Evolutionary conservation across 2,113 vertebrate species (phyloP).

Genomic region (Cariama cristata): DNA sequence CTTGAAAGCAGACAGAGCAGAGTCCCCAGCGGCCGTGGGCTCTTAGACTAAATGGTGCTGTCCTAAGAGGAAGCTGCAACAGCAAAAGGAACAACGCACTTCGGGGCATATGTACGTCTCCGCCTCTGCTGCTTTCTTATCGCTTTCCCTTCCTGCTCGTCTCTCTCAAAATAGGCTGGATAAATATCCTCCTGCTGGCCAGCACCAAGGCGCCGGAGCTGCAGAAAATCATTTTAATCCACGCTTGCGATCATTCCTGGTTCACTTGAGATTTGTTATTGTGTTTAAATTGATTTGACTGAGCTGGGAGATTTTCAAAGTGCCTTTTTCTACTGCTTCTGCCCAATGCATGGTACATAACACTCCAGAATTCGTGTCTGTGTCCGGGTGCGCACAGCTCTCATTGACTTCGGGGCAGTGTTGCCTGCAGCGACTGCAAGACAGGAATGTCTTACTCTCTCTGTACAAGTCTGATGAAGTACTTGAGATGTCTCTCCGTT

Average conservation of each 20-base stretch:
- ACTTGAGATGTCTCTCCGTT: neutral
- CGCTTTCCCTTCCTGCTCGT: conserved; percentile 30
- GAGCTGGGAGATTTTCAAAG: neutral
- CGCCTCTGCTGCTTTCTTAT: neutral
- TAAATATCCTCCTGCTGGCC: conserved; percentile 28
- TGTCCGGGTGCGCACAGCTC: fast-evolving
- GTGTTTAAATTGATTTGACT: neutral
- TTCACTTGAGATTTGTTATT: neutral
- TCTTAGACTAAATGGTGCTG: neutral
- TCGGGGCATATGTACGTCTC: neutral
- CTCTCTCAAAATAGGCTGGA: conserved; percentile 54
- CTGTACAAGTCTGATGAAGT: neutral
- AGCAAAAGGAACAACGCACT: neutral
- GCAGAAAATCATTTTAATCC: neutral
- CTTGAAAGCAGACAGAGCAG: neutral
- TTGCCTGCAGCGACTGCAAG: neutral
- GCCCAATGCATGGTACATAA: fast-evolving
- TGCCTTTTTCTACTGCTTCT: neutral
- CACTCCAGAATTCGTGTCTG: fast-evolving
- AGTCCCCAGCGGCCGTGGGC: neutral
- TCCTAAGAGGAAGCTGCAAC: conserved; percentile 1
- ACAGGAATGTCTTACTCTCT: neutral
- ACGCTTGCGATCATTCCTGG: fast-evolving
- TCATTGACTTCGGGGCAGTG: fast-evolving
- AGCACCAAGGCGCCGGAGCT: neutral